These are phyloP conservation scores for Argyrosomus japonicus DNA, from an alignment of 2,113 vertebrate genomes.

Conservation along the genomic window DNA sequence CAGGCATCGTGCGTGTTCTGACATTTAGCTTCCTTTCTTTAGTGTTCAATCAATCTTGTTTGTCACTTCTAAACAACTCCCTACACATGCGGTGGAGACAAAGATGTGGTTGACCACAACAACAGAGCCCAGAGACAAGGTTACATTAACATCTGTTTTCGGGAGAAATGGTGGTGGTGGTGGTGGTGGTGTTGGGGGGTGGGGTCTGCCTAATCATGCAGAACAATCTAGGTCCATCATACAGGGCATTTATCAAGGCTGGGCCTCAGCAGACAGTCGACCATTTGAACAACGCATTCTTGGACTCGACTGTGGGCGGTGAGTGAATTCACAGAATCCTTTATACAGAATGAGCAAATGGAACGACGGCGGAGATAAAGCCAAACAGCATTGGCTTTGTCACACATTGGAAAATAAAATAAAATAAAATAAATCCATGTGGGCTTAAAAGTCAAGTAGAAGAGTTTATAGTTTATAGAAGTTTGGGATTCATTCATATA, in stretches of 20 bases:
- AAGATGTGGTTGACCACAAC: constrained; percentile 63
- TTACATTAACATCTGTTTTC: constrained; percentile 70
- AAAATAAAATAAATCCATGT: neutral
- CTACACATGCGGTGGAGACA: constrained; percentile 28
- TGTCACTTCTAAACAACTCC: constrained; percentile 6
- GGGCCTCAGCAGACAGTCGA: constrained; percentile 68
- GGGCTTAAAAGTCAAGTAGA: neutral
- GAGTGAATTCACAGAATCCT: constrained; percentile 77
- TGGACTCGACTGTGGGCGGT: constrained; percentile 69
- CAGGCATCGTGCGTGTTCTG: constrained; percentile 11
- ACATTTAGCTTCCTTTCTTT: constrained; percentile 1
- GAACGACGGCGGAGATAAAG: constrained; percentile 48
- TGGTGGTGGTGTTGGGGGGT: neutral
- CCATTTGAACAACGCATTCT: constrained; percentile 76
- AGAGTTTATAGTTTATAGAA: neutral
- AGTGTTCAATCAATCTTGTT: neutral
- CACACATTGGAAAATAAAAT: constrained; percentile 9
- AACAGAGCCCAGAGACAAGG: constrained; percentile 52
- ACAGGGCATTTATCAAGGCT: constrained; percentile 55
- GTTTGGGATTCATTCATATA: no score
- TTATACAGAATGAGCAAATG: constrained; percentile 54
- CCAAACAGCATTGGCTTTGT: constrained; percentile 64
- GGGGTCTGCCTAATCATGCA: constrained; percentile 62
- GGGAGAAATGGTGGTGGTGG: constrained; percentile 2
- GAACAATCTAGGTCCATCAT: constrained; percentile 71